These are phyloP conservation scores for Andrena marginata DNA, from an alignment of 2,888 invertebrate genomes.

Conservation along the genomic window DNA sequence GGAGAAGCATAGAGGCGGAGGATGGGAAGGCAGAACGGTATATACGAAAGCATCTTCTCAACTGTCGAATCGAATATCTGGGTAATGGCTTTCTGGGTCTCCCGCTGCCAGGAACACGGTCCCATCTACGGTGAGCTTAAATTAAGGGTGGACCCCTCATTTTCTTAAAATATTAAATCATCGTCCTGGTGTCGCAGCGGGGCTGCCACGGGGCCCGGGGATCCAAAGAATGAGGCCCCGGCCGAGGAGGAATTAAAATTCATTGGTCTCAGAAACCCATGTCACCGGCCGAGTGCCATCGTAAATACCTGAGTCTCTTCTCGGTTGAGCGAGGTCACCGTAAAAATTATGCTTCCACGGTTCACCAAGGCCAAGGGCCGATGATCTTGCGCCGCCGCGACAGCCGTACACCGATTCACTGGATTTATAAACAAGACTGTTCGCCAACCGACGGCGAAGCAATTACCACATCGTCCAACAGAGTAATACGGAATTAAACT, in stretches of 20 bases:
- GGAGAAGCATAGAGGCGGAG: not conserved
- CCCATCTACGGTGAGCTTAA: constrained; percentile 77
- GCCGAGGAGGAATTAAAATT: constrained; percentile 83
- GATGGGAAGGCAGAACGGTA: not conserved
- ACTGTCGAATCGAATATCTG: constrained; percentile 79
- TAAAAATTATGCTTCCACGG: constrained; percentile 80
- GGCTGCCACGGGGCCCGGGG: constrained; percentile 74
- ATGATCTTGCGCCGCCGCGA: constrained; percentile 36
- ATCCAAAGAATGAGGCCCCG: constrained; percentile 68
- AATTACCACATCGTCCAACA: constrained; percentile 12
- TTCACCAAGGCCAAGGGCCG: constrained; percentile 56
- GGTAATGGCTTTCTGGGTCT: constrained; percentile 80
- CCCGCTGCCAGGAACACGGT: constrained; percentile 81
- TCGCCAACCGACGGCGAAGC: not conserved
- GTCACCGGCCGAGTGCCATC: constrained; percentile 84
- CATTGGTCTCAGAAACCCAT: constrained; percentile 84
- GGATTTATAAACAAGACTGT: constrained; percentile 14
- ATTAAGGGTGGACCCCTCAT: constrained; percentile 82
- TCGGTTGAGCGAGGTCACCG: constrained; percentile 72
- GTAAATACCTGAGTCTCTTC: constrained; percentile 80
- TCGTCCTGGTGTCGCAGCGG: constrained; percentile 84
- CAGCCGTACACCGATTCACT: not conserved
- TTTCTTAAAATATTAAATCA: constrained; percentile 85
- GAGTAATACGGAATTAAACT: constrained; percentile 45
- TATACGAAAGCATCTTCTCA: constrained; percentile 72